Conservation (phyloP, 2,797 vertebrate species). For the Sebastes taczanowskii region DNA sequence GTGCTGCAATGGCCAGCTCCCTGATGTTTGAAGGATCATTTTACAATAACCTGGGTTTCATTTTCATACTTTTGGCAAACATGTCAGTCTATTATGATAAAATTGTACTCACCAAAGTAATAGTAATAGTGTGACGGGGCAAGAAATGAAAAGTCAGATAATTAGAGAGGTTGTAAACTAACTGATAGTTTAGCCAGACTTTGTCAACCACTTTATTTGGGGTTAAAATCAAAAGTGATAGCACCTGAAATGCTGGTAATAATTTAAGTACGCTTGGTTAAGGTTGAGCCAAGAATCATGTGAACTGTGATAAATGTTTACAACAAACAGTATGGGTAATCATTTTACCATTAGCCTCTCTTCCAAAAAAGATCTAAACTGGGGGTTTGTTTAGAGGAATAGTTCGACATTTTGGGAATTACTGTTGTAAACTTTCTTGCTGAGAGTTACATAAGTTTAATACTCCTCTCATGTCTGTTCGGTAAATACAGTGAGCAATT, state of each 20-base stretch:
- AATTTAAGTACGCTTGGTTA: neutral
- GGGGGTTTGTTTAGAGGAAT: neutral
- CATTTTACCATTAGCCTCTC: neutral
- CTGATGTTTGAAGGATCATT: neutral
- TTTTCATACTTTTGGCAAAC: conserved; percentile 4
- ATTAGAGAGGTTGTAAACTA: neutral
- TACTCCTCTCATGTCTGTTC: too few species aligned
- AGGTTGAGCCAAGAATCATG: neutral
- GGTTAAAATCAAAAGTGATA: neutral
- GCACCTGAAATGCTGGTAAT: neutral
- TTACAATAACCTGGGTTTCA: neutral
- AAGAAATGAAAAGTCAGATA: neutral
- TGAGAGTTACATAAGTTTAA: neutral
- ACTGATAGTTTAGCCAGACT: neutral
- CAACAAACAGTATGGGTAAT: neutral
- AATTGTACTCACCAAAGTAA: neutral
- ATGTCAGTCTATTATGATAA: neutral
- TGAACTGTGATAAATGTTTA: neutral
- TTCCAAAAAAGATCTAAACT: neutral
- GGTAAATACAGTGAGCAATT: neutral
- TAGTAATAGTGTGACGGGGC: neutral
- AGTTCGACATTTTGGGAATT: neutral
- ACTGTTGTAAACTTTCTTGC: neutral
- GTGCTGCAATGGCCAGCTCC: neutral
- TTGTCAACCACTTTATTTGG: neutral